Conservation (phyloP, 2,888 invertebrate species). For the Bruchidius siliquastri region DNA sequence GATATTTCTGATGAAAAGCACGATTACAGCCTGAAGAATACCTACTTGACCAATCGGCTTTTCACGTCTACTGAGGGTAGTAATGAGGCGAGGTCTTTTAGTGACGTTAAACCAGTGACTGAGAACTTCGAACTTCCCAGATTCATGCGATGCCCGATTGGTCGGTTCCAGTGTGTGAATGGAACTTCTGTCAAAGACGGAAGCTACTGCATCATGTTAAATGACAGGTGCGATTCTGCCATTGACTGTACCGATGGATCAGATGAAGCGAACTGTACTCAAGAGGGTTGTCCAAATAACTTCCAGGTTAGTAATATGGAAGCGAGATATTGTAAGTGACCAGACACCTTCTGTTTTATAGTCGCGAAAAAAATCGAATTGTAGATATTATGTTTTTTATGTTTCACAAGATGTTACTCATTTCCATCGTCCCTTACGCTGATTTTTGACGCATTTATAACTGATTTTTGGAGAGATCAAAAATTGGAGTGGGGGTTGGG, state of each 20-base stretch:
- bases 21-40: neutral
- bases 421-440: no score
- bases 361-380: no score
- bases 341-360: no score
- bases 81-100: constrained; percentile 6
- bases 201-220: constrained; percentile 52
- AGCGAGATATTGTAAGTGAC: no score
- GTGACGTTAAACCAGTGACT: constrained; percentile 38
- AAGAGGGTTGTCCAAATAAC: constrained; percentile 56
- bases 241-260: constrained; percentile 60
- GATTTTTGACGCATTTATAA: no score
- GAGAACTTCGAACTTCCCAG: constrained; percentile 38
- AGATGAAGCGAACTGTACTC: constrained; percentile 55
- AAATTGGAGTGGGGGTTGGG: no score
- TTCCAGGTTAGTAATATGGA: constrained; percentile 46
- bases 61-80: neutral
- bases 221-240: constrained; percentile 54
- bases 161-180: constrained; percentile 57
- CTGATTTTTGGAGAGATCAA: no score
- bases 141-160: constrained; percentile 53
- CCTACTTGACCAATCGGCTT: neutral
- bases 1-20: constrained; percentile 10
- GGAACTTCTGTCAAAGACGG: constrained; percentile 56
- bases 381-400: no score
- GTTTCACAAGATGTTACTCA: no score